Conservation (phyloP, 2,797 vertebrate genomes). For the Enteromius argenteus region DNA sequence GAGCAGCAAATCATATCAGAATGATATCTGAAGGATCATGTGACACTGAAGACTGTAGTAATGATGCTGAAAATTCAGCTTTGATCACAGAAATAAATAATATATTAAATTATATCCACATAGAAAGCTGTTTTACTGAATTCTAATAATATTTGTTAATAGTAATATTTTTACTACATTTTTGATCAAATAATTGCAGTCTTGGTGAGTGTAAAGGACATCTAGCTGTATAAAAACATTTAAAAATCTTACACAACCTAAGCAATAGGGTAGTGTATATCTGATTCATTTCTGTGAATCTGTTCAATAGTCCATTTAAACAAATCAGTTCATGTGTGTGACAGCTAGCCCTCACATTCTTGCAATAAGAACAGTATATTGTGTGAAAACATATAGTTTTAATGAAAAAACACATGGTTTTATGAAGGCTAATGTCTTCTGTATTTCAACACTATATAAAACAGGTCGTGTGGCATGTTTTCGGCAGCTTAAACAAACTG, state of each 20-base stretch:
- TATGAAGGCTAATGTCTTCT: not conserved
- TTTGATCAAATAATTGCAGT: not conserved
- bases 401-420: no score
- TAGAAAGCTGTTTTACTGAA: not conserved
- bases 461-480: not conserved
- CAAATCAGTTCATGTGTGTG: no score
- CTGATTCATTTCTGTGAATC: not conserved
- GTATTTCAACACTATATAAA: conserved; percentile 3
- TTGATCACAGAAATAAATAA: not conserved
- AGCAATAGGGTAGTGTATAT: not conserved
- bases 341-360: not conserved
- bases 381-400: not conserved
- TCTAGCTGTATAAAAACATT: not conserved
- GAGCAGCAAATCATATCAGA: no score
- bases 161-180: not conserved
- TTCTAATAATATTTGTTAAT: not conserved
- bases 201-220: not conserved
- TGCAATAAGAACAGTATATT: not conserved
- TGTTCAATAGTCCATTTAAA: not conserved
- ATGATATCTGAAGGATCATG: not conserved
- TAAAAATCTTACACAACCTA: not conserved
- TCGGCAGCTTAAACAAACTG: not conserved
- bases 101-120: not conserved
- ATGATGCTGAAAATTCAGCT: not conserved
- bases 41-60: not conserved